Percentiles rank a stretch among this genome's conserved stretches.
These are phyloP conservation scores for Bombyx huttoni DNA, from an alignment of 2,888 invertebrate genomes.

Conservation along the genomic window DNA sequence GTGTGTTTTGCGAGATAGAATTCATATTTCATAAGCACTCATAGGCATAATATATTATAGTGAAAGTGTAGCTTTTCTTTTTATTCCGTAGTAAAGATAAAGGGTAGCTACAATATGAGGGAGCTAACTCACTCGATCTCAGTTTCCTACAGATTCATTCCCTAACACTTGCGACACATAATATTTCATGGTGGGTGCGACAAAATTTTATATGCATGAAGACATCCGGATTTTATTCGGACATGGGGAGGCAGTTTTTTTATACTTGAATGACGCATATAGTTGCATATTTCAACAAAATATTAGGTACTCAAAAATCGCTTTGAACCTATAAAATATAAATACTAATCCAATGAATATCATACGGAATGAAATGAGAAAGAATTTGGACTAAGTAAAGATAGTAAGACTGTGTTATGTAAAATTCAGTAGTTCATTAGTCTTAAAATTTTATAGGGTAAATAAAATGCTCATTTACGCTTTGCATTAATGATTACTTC, in stretches of 20 bases:
- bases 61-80: conserved; percentile 49
- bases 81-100: conserved; percentile 64
- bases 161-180: conserved; percentile 49
- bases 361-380: conserved; percentile 1
- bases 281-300: neutral
- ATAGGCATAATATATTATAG: conserved; percentile 58
- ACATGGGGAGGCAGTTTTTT: conserved; percentile 36
- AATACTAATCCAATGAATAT: neutral
- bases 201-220: conserved; percentile 56
- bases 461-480: conserved; percentile 54
- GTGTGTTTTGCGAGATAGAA: conserved; percentile 55
- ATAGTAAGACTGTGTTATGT: conserved; percentile 43
- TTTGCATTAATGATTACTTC: conserved; percentile 43
- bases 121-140: conserved; percentile 41
- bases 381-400: conserved; percentile 32
- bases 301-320: neutral
- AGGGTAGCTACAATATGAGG: conserved; percentile 41
- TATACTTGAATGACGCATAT: conserved; percentile 16
- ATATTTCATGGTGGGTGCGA: conserved; percentile 46
- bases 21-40: conserved; percentile 69
- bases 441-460: conserved; percentile 50
- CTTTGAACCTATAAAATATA: too few relatives aligned
- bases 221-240: conserved; percentile 46
- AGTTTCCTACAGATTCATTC: conserved; percentile 45
- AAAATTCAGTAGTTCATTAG: conserved; percentile 54